A percentile compares a stretch with the other conserved stretches of the same genome.
Evolutionary conservation across 37 sponge, comb jelly and placozoan genomes (phyloP).

Genomic region (Hormiphora californensis): DNA sequence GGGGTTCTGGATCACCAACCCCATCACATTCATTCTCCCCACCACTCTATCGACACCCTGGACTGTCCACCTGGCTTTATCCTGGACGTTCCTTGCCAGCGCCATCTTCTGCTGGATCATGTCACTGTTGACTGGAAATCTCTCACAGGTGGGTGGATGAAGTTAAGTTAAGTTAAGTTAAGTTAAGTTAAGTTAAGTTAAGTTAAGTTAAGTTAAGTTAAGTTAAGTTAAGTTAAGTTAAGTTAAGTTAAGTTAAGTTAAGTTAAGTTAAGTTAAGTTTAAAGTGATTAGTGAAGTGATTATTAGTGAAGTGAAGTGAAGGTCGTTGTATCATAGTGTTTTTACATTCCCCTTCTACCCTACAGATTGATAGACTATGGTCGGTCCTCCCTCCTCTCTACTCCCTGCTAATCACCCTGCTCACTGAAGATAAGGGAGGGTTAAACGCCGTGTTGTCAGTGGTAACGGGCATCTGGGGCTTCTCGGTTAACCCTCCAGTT

Average conservation of each 20-base stretch:
- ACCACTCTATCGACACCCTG: background rate
- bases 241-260: too few species aligned
- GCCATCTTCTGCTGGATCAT: background rate
- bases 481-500: constrained; percentile 26
- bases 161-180: too few species aligned
- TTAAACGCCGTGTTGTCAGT: background rate
- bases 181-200: too few species aligned
- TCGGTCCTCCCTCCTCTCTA: constrained; percentile 27
- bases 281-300: too few species aligned
- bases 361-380: constrained; percentile 40
- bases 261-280: too few species aligned
- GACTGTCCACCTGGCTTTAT: background rate
- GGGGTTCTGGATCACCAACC: constrained; percentile 11
- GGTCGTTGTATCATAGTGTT: too few species aligned
- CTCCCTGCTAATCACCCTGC: background rate
- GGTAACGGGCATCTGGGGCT: background rate
- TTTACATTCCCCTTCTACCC: too few species aligned
- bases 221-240: too few species aligned
- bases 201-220: too few species aligned
- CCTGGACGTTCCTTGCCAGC: background rate
- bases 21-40: background rate
- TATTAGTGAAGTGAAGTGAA: too few species aligned
- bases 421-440: background rate
- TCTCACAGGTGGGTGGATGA: constrained; percentile 33
- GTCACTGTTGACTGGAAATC: background rate